Percentiles rank a stretch among this genome's conserved stretches.
These are phyloP conservation scores for Neodontobutis hainanensis DNA, from an alignment of 2,113 vertebrate species.

Conservation along the genomic window DNA sequence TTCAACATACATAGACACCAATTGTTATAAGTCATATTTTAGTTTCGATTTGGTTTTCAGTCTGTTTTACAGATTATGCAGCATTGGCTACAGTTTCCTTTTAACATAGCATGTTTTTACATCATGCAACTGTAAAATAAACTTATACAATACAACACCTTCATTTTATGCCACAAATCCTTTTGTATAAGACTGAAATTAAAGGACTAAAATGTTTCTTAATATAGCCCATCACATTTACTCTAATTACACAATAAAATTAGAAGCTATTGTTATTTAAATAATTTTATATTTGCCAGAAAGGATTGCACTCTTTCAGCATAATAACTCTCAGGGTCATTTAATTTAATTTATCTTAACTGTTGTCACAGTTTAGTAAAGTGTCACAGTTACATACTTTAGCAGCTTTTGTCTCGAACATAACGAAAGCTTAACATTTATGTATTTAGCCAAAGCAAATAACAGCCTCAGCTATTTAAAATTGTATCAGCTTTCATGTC, in stretches of 20 bases:
- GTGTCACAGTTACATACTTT: slow-evolving; percentile 22
- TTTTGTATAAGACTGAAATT: too few species aligned
- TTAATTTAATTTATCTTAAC: background rate
- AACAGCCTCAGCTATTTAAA: slow-evolving; percentile 13
- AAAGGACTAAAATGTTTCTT: background rate
- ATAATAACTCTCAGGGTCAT: background rate
- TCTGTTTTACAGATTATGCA: too few species aligned
- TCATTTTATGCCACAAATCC: background rate
- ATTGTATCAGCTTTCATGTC: slow-evolving; percentile 16
- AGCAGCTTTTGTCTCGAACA: slow-evolving; percentile 40
- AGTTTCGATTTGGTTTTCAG: too few species aligned
- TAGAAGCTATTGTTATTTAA: background rate
- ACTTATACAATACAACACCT: background rate
- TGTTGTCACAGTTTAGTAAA: slow-evolving; percentile 9
- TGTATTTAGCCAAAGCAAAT: slow-evolving; percentile 31
- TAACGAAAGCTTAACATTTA: slow-evolving; percentile 27
- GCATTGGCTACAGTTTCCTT: background rate
- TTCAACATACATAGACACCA: too few species aligned
- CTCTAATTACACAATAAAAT: background rate
- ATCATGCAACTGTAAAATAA: background rate
- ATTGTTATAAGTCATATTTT: too few species aligned
- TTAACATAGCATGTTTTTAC: background rate
- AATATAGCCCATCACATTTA: background rate
- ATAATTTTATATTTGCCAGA: background rate
- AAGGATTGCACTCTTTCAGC: too few species aligned